phyloP scores from a whole-genome alignment of 2,113 vertebrate genomes.

The Anolis sagrei region DNA sequence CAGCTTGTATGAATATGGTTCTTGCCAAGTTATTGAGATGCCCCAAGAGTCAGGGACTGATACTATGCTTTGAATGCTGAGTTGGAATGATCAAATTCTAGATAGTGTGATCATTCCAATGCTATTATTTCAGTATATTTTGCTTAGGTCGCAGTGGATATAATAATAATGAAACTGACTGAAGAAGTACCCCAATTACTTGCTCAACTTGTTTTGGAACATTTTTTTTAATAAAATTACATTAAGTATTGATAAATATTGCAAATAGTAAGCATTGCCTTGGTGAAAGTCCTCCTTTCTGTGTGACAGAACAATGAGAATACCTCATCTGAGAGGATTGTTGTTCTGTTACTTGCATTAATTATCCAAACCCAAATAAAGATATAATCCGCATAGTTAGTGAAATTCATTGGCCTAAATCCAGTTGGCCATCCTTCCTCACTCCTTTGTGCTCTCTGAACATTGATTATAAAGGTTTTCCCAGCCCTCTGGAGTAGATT shows the following conservation, averaged over 20 bases:
- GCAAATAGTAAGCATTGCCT: neutral
- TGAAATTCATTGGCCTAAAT: neutral
- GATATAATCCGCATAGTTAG: neutral
- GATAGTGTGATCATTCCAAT: neutral
- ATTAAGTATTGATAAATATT: neutral
- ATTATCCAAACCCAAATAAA: neutral
- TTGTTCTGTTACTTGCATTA: neutral
- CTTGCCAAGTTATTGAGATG: slow-evolving; percentile 12
- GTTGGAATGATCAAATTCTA: slow-evolving; percentile 11
- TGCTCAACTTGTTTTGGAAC: neutral
- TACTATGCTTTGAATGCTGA: slow-evolving; percentile 4
- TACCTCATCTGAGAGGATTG: neutral
- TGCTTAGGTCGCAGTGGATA: neutral
- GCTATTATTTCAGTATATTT: neutral
- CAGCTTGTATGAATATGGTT: slow-evolving; percentile 14
- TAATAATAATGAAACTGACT: neutral
- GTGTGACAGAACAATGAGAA: neutral
- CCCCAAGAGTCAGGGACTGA: slow-evolving; percentile 9
- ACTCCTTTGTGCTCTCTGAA: neutral
- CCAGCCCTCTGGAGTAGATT: too few relatives aligned
- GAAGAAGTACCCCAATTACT: neutral
- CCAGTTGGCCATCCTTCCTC: neutral
- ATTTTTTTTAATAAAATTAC: neutral
- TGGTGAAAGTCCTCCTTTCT: neutral
- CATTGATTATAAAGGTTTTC: too few relatives aligned